Conservation (phyloP, 2,797 vertebrate genomes). For the Falco naumanni region DNA sequence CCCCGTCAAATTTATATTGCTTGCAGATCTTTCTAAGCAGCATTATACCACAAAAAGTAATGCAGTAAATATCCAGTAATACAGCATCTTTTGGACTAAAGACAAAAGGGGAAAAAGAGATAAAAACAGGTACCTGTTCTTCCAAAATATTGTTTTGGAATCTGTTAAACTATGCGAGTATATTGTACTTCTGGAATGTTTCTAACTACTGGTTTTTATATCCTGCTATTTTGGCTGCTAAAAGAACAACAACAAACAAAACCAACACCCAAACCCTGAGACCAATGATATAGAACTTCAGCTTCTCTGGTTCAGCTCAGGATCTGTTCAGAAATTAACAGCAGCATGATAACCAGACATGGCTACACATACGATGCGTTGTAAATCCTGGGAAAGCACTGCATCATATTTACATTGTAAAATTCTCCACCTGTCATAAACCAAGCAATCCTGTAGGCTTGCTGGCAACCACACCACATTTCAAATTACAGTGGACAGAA, state of each 20-base stretch:
- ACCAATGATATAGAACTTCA: not conserved
- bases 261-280: not conserved
- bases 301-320: conserved; percentile 9
- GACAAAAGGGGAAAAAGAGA: not conserved
- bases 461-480: not conserved
- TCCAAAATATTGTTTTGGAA: not conserved
- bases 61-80: not conserved
- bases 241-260: not conserved
- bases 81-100: not conserved
- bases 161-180: not conserved
- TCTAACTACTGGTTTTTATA: not conserved
- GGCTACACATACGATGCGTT: not conserved
- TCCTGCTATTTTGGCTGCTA: not conserved
- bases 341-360: not conserved
- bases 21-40: conserved; percentile 15
- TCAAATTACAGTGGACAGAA: not conserved
- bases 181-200: not conserved
- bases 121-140: not conserved
- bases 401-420: not conserved
- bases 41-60: not conserved
- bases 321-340: conserved; percentile 29
- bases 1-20: not conserved
- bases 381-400: not conserved
- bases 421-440: not conserved
- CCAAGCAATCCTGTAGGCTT: not conserved